Evolutionary conservation across 2,797 vertebrate genomes (phyloP).

Genomic region (Gobionotothen gibberifrons): DNA sequence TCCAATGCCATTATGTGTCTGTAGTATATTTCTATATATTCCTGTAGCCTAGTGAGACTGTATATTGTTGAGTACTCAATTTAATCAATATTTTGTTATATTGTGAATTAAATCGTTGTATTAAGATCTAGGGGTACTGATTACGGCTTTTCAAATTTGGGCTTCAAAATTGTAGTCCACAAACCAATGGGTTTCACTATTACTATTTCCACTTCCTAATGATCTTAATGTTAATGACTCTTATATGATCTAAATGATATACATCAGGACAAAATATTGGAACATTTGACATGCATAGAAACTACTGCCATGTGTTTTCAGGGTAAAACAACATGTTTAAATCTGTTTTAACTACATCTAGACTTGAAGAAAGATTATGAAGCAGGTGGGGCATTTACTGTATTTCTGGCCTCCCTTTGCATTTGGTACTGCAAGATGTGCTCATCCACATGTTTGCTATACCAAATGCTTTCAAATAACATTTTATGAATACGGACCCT

Average conservation of each 20-base stretch:
- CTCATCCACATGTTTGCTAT: background rate
- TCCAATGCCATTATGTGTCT: too few relatives aligned
- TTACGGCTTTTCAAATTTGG: too few relatives aligned
- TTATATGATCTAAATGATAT: background rate
- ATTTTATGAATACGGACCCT: constrained; percentile 30
- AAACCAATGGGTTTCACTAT: too few relatives aligned
- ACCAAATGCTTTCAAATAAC: constrained; percentile 25
- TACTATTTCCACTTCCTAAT: too few relatives aligned
- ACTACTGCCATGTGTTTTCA: background rate
- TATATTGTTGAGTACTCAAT: too few relatives aligned
- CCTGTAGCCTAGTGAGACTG: too few relatives aligned
- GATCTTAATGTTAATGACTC: background rate
- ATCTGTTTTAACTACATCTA: background rate
- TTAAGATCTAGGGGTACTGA: too few relatives aligned
- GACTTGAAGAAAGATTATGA: background rate
- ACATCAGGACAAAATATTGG: background rate
- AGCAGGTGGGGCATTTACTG: background rate
- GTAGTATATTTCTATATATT: too few relatives aligned
- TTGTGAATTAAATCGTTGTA: too few relatives aligned
- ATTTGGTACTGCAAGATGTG: constrained; percentile 8
- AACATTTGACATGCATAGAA: background rate
- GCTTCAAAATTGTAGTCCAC: too few relatives aligned
- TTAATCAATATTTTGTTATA: too few relatives aligned
- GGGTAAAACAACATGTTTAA: background rate
- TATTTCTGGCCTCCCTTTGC: background rate